phyloP scores from a whole-genome alignment of 2,797 vertebrate genomes.

The Danio albolineatus region DNA sequence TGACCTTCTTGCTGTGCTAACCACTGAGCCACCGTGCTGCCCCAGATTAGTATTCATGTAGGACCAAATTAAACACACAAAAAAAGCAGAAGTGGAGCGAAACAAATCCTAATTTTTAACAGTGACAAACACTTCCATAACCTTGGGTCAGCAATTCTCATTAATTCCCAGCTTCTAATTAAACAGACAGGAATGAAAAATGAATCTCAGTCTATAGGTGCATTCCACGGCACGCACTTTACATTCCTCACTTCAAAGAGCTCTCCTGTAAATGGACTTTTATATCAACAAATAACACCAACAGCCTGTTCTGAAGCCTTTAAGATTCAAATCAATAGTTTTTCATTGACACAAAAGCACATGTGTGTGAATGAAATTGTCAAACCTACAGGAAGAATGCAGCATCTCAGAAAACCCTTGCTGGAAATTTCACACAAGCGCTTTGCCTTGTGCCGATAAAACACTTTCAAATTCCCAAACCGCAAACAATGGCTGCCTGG shows the following conservation, averaged over 20 bases:
- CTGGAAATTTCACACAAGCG: slow-evolving; percentile 75
- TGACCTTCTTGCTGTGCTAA: too few relatives aligned
- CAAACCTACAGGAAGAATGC: slow-evolving; percentile 72
- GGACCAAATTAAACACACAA: too few relatives aligned
- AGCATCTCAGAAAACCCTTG: slow-evolving; percentile 68
- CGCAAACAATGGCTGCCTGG: slow-evolving; percentile 71
- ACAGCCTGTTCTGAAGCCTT: slow-evolving; percentile 62
- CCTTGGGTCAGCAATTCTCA: background rate
- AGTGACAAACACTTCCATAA: background rate
- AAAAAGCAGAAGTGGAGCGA: slow-evolving; percentile 34
- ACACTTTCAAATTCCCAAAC: slow-evolving; percentile 73
- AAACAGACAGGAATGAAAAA: slow-evolving; percentile 34
- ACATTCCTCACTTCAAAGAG: slow-evolving; percentile 69
- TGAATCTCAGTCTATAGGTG: slow-evolving; percentile 23
- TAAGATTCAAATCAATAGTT: slow-evolving; percentile 71
- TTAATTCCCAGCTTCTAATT: slow-evolving; percentile 19
- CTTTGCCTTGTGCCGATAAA: slow-evolving; percentile 75
- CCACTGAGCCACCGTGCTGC: too few relatives aligned
- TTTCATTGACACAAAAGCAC: slow-evolving; percentile 71
- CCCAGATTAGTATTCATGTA: too few relatives aligned
- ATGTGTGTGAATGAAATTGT: slow-evolving; percentile 60
- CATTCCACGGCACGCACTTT: slow-evolving; percentile 48
- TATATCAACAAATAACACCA: slow-evolving; percentile 64
- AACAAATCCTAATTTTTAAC: background rate
- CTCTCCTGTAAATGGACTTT: slow-evolving; percentile 55